Evolutionary conservation across 2,888 invertebrate genomes (phyloP), one percentile per base, ranked within the genome.

Genomic region (Leucania comma): DNA sequence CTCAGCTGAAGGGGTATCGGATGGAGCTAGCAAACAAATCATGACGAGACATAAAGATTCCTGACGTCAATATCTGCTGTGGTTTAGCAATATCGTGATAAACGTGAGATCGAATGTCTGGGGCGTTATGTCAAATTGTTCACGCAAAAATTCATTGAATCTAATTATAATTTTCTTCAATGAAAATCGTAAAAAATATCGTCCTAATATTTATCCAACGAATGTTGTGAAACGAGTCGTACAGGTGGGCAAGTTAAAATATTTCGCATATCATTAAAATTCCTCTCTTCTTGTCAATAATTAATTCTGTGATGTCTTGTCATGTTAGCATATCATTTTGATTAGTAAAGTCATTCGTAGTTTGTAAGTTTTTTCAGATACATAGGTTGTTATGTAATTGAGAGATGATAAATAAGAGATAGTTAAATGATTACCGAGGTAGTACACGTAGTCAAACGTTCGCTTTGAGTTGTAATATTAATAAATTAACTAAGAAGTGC

Each of bases 1-100:
- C 75, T 85, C 69, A 78, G 75, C 68, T 80, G 75, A 83, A 87
- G 85, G 84, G 82, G 84, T 88, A 89, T 89, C 87, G 79, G 83
- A 88, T 89, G 83, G 74, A 84, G 82, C 85, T 53, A 83, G 85
- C 82, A 81, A 84, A 85, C 79, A 78, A 81, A 85, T 79, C 54
- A 71, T 73, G 68, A 76, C 82, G 80, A 84, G 68, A 84, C 75
- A 88, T 85, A 86, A 87, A 85, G 82, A 68, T 75, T 68, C 68
- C 68, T 83, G 84, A 83, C 86, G 84, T 80, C 87, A 86, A 87
- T 86, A 84, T 82, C 81, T 71, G 85, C 71, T 86, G 86, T 66
- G 87, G 84, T 86, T 86, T 86, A 82, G 69, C 77, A 82, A 78
- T 68, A 81, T 77, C 75, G 67, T 80, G 75, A 78, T 71, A 78